Evolutionary conservation across 1,140 invertebrate species (phyloP), one percentile per base, ranked within the genome.

Genomic region (Spodoptera litura): DNA sequence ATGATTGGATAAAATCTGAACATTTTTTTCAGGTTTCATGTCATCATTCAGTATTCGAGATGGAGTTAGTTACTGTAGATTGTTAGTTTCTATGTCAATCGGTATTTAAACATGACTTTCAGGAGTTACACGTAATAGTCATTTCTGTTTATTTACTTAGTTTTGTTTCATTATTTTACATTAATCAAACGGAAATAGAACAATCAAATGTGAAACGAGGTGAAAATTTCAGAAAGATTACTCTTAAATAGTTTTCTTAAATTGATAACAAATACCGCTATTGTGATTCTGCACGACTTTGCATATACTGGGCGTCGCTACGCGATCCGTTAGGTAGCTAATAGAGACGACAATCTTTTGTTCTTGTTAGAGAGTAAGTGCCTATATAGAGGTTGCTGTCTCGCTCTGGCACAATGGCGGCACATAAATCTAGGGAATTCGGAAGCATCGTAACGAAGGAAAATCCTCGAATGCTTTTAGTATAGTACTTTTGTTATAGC

Each of bases 341-440:
- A 85, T 85, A 85, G 84, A 86, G 85, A 88, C 88, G 87, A 87
- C 87, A 89, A 79, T 81, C 81, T 88, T 90, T 89, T 85, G 83
- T 91, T 88, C 87, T 86, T 86, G 86, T 84, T 83, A 87, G 79
- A 82, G 78, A 74, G 83, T 83, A 66, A 83, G 83, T 84, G 82
- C 78, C 78, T 75, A 77, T 74, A 74, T 76, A 62, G 59, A 51
- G 78, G 70, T 70, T 56, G 76, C 79, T 56, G 76, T 82, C 84
- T 78, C 76, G 56, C 52, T 81, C 75, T 13, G 31, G 31, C 59
- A 35, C 75, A 74, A 80, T 79, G 73, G 81, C 64, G 74, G 38
- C 68, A 58, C 66, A 78, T 78, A 72, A 77, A 77, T 77, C 74
- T 77, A 58, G 51, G 68, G 61, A 56, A 56, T 77, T 77, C 62